Percentiles rank a stretch among this genome's conserved stretches.
Conservation (phyloP, 2,888 invertebrate species). For the Dugesia japonica region DNA sequence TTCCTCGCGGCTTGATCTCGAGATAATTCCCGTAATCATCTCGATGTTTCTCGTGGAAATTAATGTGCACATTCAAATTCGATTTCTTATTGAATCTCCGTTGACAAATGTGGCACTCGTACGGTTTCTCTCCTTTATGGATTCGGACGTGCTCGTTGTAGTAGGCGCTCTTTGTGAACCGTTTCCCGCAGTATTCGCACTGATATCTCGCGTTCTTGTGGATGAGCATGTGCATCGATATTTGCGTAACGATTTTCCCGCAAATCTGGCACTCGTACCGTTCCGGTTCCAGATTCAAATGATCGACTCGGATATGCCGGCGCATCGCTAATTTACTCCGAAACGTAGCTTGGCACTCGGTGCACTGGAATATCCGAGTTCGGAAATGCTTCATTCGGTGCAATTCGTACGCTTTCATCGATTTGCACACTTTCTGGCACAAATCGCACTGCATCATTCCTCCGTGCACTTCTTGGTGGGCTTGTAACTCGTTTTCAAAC, state of each 20-base stretch:
- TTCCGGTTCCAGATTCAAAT: slow-evolving; percentile 88
- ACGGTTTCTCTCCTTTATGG: slow-evolving; percentile 34
- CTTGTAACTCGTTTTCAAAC: slow-evolving; percentile 33
- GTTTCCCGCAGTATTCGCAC: slow-evolving; percentile 34
- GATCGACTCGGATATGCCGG: slow-evolving; percentile 62
- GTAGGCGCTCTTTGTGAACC: slow-evolving; percentile 35
- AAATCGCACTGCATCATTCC: slow-evolving; percentile 34
- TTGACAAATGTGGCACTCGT: slow-evolving; percentile 35
- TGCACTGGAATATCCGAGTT: slow-evolving; percentile 34
- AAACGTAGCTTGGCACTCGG: slow-evolving; percentile 35
- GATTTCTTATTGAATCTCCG: slow-evolving; percentile 35
- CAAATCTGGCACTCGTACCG: slow-evolving; percentile 88
- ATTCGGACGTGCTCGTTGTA: slow-evolving; percentile 36
- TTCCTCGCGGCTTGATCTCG: slow-evolving; percentile 29
- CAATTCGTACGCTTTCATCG: slow-evolving; percentile 27
- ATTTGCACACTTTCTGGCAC: slow-evolving; percentile 34
- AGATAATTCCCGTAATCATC: slow-evolving; percentile 35
- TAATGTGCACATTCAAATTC: slow-evolving; percentile 34
- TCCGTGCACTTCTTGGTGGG: slow-evolving; percentile 34
- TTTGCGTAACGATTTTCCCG: slow-evolving; percentile 54
- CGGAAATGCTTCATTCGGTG: slow-evolving; percentile 34
- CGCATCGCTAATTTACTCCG: slow-evolving; percentile 53
- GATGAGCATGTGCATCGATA: slow-evolving; percentile 35
- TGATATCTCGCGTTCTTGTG: slow-evolving; percentile 35
- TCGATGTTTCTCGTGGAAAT: slow-evolving; percentile 35